Evolutionary conservation across 2,888 invertebrate genomes (phyloP).

Genomic region (Lasioglossum vierecki): DNA sequence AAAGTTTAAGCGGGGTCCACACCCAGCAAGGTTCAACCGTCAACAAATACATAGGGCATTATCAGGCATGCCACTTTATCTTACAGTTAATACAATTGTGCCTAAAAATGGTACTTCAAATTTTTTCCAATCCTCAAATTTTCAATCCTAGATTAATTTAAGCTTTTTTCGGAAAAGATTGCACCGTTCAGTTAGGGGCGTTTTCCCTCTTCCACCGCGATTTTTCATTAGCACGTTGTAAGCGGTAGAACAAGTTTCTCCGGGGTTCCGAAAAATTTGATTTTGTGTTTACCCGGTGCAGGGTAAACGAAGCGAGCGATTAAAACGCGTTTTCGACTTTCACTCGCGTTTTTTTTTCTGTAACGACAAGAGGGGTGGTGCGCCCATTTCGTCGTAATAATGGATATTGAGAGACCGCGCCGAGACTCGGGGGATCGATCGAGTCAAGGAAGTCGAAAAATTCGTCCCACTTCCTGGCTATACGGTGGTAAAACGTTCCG

Average conservation of each 20-base stretch:
- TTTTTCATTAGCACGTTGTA: neutral
- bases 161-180: neutral
- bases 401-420: slow-evolving; percentile 63
- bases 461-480: slow-evolving; percentile 69
- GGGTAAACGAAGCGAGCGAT: slow-evolving; percentile 25
- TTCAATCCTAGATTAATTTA: too few species aligned
- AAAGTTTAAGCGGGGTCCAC: slow-evolving; percentile 14
- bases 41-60: neutral
- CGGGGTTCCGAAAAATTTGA: neutral
- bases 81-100: too few species aligned
- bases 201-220: neutral
- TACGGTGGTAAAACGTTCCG: slow-evolving; percentile 45
- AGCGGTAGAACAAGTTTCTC: neutral
- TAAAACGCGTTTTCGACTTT: slow-evolving; percentile 26
- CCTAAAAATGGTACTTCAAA: too few species aligned
- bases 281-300: neutral
- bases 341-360: neutral
- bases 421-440: slow-evolving; percentile 67
- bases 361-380: slow-evolving; percentile 18
- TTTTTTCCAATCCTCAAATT: too few species aligned
- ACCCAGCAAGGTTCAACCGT: neutral
- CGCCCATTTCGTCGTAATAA: slow-evolving; percentile 56
- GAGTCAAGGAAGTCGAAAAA: slow-evolving; percentile 72
- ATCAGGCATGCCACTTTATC: too few species aligned
- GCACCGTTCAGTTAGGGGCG: neutral